Base-by-base conservation (phyloP, 2,797 vertebrate genomes). In the Scolopax bukidnonensis region DNA sequence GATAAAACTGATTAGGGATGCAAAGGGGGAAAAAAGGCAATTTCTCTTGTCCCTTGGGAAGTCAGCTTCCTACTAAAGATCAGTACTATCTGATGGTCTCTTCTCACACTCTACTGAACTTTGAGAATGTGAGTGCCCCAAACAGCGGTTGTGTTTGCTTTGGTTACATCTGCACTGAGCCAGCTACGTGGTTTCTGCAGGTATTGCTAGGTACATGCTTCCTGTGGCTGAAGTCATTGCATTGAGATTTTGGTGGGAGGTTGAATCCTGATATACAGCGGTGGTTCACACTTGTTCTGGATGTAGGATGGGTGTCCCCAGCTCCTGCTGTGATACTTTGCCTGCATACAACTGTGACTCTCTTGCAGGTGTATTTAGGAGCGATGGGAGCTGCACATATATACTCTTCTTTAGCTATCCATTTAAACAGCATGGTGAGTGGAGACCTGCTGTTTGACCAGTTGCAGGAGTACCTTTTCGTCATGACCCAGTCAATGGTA, bases 401-500 rank as follows among this genome's bases (percentile, higher is more conserved):
- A 45, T 99, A 99, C 5, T 85, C 98, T 9, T 98, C 98, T 5
- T 93, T 98, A 75, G 93, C 95, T 83, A 98, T 99, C 88, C 98
- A 99, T 89, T 95, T 95, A 48, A 99, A 99, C 21, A 93, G 98
- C 24, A 93, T 98, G 4, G 99, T 99, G 95, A 99, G 98, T 84
- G 98, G 98, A 61, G 99, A 99, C 95, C 98, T 99, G 51, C 97
- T 98, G 57, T 99, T 99, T 50, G 99, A 99, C 97, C 98, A 98
- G 96, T 68, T 92, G 8, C 98, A 99, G 68, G 98, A 99, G 83
- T 98, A 99, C 85, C 98, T 99, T 59, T 99, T 99, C 74, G 98
- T 99, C 95, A 99, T 99, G 99, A 99, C 99, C 38, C 98, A 97
- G 75, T 98, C 98, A 92, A 99, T 97, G 98, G 99, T 99, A 98